Conservation (phyloP, 2,113 vertebrate species). For the Anser cygnoides region DNA sequence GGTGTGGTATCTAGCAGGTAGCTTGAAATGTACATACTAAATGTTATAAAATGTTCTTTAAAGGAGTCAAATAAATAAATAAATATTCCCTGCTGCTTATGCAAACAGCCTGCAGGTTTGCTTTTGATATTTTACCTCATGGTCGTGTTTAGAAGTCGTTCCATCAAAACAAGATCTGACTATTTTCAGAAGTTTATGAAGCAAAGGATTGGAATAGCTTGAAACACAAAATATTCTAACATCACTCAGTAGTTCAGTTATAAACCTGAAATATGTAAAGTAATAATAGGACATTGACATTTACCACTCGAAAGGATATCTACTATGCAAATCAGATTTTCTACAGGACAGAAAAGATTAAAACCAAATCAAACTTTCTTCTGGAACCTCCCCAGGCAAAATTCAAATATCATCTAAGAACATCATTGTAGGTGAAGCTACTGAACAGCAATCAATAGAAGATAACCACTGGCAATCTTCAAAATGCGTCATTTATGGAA, state of each 20-base stretch:
- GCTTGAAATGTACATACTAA: neutral
- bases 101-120: neutral
- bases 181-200: constrained; percentile 26
- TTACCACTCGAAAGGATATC: neutral
- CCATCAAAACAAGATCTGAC: neutral
- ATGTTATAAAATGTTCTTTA: neutral
- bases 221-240: neutral
- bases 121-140: neutral
- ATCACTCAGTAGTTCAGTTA: neutral
- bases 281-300: neutral
- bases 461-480: neutral
- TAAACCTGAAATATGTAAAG: neutral
- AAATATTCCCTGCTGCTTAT: neutral
- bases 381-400: neutral
- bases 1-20: neutral
- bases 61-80: neutral
- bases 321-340: constrained; percentile 5
- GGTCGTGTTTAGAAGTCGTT: neutral
- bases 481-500: neutral
- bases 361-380: neutral
- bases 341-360: neutral
- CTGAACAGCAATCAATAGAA: neutral
- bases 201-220: constrained; percentile 5
- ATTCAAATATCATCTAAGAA: neutral
- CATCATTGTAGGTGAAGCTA: neutral